Evolutionary conservation across 53 echinoderm and acorn worm species (phyloP), one percentile per base, ranked within the genome.

Genomic region (Patiria pectinifera): DNA sequence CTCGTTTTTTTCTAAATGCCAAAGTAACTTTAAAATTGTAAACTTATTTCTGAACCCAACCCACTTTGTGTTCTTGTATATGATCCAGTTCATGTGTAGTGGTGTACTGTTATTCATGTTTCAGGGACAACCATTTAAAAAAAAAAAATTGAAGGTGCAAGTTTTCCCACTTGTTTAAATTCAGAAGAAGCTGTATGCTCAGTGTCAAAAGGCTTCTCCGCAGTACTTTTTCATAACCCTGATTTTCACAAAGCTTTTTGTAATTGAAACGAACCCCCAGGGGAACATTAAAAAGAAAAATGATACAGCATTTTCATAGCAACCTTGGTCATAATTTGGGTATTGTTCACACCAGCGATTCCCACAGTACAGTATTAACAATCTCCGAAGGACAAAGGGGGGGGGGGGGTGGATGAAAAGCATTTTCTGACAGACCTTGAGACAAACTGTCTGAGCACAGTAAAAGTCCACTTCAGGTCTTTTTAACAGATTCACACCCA

Each of bases 341-440:
- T 21, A 22, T 74, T 74, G 74, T 74, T 74, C 74, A 74, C 74
- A 22, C 74, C 24, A 0, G 74, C 24, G 24, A 9, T 74, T 74
- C 74, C 74, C 74, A 74, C 74, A 74, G 74, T 74, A 74, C 11
- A 6, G 74, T 25, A 74, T 74, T 74, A 74, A 74, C 74, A 24
- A 21, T 9, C 24, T 74, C 10, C 24, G 74, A 23, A 74, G 74
- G 74, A 74, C 74, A 74, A 74, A 24, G 22, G 74, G 24, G 14
- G 60, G 12, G 5, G 16, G 19, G 11, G 19, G 19, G 14, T 35
- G 35, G 4, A 74, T 74, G 74, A 74, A 23, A 23, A 24, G 6
- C 24, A 0, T 23, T 69, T 69, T 69, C 2, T 9, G 23, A 0
- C 74, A 23, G 66, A 66, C 66, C 66, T 66, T 66, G 66, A 66